Base-by-base conservation (phyloP, 2,797 vertebrate species). In the Gymnoscopelus braueri region DNA sequence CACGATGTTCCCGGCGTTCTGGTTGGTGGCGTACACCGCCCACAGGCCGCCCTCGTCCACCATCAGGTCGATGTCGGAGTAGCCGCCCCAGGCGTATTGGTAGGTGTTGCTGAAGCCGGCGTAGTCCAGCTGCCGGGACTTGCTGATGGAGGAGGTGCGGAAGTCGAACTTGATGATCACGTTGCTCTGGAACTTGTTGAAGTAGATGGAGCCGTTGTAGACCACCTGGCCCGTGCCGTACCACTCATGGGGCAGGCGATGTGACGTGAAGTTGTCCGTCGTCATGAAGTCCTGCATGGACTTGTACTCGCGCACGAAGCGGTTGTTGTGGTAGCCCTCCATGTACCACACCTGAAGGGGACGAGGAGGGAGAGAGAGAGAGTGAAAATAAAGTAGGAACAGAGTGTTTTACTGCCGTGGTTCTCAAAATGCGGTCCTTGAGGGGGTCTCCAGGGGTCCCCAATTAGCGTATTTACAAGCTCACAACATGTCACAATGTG, bases 161-260 rank as follows among this genome's bases (percentile, higher is more conserved):
- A 99, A 93, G 93, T 99, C 97, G 60, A 98, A 99, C 78, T 97
- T 92, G 93, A 99, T 97, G 89, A 99, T 95, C 69, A 97, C 95
- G 86, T 98, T 96, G 89, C 98, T 99, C 94, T 98, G 97, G 94
- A 98, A 99, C 84, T 99, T 99, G 85, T 98, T 99, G 94, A 98
- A 99, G 91, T 98, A 99, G 79, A 99, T 96, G 49, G 98, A 99
- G 81, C 97, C 97, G 0, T 99, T 99, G 94, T 98, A 99, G 80
- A 99, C 97, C 83, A 99, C 97, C 90, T 99, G 98, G 4, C 97
- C 98, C 0, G 97, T 99, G 65, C 97, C 98, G 0, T 97, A 99
- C 98, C 98, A 99, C 0, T 97, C 97, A 85, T 99, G 97, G 0
- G 97, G 97, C 64, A 99, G 96, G n/a, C 98, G 96, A 85, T 98